Evolutionary conservation across 2,113 vertebrate genomes (phyloP).

Genomic region (Albula goreensis): DNA sequence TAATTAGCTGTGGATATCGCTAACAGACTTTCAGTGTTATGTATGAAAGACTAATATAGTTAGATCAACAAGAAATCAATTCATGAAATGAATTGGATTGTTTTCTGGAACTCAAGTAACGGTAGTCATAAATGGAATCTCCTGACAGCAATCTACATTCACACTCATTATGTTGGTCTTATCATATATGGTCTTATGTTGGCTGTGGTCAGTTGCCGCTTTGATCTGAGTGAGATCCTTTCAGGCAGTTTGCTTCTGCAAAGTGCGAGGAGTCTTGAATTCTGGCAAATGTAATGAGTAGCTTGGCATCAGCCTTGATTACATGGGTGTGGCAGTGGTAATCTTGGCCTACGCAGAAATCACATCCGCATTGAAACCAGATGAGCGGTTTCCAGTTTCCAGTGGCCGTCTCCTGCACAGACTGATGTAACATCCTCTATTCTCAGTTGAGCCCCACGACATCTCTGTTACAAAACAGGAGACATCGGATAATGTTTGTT

Average conservation of each 20-base stretch:
- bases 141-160: not conserved
- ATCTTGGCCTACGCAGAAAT: slow-evolving; percentile 6
- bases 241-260: not conserved
- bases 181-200: not conserved
- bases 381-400: not conserved
- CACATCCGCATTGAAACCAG: slow-evolving; percentile 9
- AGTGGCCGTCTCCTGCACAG: not conserved
- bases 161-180: not conserved
- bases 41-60: not conserved
- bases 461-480: not conserved
- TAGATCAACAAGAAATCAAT: not conserved
- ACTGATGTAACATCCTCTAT: not conserved
- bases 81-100: not conserved
- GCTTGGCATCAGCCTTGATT: slow-evolving; percentile 3
- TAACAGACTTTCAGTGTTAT: not conserved
- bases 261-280: not conserved
- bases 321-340: slow-evolving; percentile 3
- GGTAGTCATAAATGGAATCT: not conserved
- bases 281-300: not conserved
- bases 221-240: not conserved
- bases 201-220: not conserved
- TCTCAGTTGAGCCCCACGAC: not conserved
- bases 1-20: not conserved
- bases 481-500: not conserved
- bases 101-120: not conserved